Percentiles rank a stretch among this genome's conserved stretches.
These are phyloP conservation scores for Crenichthys baileyi DNA, from an alignment of 2,797 vertebrate genomes.

Conservation along the genomic window DNA sequence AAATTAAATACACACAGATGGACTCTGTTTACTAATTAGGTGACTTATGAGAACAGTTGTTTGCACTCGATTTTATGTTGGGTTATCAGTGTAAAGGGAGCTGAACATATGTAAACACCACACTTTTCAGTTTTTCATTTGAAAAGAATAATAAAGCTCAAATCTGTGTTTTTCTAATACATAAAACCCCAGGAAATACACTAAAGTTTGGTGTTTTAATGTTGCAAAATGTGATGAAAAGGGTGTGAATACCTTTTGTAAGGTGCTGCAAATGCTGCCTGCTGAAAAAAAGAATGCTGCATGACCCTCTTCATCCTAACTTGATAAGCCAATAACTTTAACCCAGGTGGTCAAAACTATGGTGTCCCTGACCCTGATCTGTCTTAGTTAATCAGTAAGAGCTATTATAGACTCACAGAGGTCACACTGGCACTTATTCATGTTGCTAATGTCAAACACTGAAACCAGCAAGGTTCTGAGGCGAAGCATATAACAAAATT, in stretches of 20 bases:
- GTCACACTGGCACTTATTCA: constrained; percentile 64
- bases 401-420: constrained; percentile 63
- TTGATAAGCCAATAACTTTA: constrained; percentile 57
- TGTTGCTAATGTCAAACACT: constrained; percentile 65
- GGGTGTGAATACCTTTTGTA: neutral
- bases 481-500: constrained; percentile 53
- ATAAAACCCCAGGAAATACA: neutral
- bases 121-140: neutral
- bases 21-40: neutral
- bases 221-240: neutral
- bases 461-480: constrained; percentile 60
- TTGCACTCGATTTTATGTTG: neutral
- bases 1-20: neutral
- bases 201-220: neutral
- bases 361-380: constrained; percentile 57
- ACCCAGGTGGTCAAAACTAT: constrained; percentile 41
- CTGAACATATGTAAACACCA: neutral
- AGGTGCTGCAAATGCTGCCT: neutral
- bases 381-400: constrained; percentile 73
- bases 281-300: neutral
- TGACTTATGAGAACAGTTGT: neutral
- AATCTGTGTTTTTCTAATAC: neutral
- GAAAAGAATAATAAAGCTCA: neutral
- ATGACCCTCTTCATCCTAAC: neutral
- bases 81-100: neutral